Conservation (phyloP, 2,113 vertebrate species). For the Prunella himalayana region DNA sequence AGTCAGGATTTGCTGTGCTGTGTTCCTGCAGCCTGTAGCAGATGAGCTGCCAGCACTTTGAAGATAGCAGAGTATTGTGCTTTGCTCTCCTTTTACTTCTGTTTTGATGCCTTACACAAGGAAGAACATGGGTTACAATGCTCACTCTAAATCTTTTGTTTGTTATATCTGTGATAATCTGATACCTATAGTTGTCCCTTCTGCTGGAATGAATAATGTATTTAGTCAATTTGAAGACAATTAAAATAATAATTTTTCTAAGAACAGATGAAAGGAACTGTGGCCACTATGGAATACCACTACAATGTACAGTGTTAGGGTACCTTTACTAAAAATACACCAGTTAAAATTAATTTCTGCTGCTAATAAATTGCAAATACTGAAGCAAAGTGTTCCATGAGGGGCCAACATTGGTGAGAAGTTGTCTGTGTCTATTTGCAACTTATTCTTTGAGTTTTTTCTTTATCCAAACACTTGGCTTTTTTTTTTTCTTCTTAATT, state of each 20-base stretch:
- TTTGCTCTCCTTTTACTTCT: background rate
- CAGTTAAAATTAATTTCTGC: background rate
- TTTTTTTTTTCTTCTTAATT: background rate
- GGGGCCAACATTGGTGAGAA: background rate
- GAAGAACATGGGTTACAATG: background rate
- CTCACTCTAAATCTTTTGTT: background rate
- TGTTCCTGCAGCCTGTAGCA: background rate
- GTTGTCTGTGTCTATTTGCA: background rate
- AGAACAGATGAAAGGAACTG: background rate
- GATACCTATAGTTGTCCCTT: background rate
- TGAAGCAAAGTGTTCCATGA: background rate
- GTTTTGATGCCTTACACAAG: background rate
- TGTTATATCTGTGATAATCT: background rate
- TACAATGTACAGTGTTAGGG: background rate
- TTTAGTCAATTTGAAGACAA: background rate
- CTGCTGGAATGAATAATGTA: background rate
- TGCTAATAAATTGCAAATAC: background rate
- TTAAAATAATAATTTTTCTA: background rate
- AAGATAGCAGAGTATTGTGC: background rate
- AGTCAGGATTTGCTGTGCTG: background rate
- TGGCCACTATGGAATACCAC: background rate
- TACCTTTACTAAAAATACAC: background rate
- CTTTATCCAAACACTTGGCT: background rate
- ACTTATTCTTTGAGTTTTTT: background rate
- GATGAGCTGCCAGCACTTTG: background rate